Evolutionary conservation across 2,888 invertebrate species (phyloP), one percentile per base, ranked within the genome.

Genomic region (Oscheius myriophilus): DNA sequence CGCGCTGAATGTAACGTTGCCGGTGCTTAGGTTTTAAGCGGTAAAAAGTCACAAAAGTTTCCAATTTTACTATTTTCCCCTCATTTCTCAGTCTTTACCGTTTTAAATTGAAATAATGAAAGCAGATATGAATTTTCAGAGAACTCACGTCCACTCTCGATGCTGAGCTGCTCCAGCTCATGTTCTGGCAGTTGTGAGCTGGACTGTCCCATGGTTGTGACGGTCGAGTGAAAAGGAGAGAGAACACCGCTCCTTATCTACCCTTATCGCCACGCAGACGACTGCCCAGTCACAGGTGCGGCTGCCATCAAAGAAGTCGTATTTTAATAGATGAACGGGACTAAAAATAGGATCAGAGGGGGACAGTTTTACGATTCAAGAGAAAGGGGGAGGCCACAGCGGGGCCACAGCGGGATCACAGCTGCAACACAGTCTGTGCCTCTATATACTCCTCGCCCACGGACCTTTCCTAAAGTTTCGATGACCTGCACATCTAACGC

Each of bases 101-200:
- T 41, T 23, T 18, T 43, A 26, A 46, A 2, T 61, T 25, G 45
- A 16, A 49, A 3, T 11, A 18, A 49, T 42, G 11, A 18, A 45
- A 25, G 25, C 42, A 59, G 25, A 21, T 25, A 26, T 14, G 51
- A 7, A 51, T 18, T 26, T 49, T 3, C 21, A 33, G 25, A 49
- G 45, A 58, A 74, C 81, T 76, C 71, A 81, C 81, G 67, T 74
- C 81, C 81, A 67, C 79, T 79, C 66, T 80, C 81, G 70, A 79
- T 76, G 76, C 78, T 77, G 62, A 81, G 70, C 65, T 75, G 69
- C 59, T 81, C 80, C 53, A 81, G 72, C 54, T 80, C 80, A 68
- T 74, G 75, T 54, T 76, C 79, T 49, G 79, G 81, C 64, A 81
- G 73, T 54, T 71, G 72, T 64, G 79, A 79, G 42, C 73, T 72